Evolutionary conservation across 1,140 invertebrate species (phyloP).

Genomic region (Drosophila ogumai): DNA sequence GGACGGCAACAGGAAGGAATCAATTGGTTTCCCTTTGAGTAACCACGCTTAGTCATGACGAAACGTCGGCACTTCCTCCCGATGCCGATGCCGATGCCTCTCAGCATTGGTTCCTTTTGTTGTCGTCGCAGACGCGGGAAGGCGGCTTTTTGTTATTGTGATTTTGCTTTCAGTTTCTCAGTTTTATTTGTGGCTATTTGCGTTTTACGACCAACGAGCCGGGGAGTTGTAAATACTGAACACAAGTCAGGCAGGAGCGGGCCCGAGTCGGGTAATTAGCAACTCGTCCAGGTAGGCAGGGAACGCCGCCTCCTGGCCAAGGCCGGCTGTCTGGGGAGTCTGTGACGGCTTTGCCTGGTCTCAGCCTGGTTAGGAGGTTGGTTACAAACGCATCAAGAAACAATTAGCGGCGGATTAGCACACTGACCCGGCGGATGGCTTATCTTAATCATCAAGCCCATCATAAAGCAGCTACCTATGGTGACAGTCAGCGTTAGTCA

Average conservation of each 20-base stretch:
- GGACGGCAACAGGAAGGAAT: constrained; percentile 73
- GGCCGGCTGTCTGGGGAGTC: constrained; percentile 6
- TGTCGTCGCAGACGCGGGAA: constrained; percentile 34
- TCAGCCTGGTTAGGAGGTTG: constrained; percentile 26
- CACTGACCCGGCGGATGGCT: constrained; percentile 24
- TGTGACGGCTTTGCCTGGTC: neutral
- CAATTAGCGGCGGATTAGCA: constrained; percentile 75
- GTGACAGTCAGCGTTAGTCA: constrained; percentile 14
- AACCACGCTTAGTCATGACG: constrained; percentile 70
- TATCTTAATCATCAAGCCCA: constrained; percentile 40
- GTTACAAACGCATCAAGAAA: constrained; percentile 72
- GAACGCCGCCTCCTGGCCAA: constrained; percentile 26
- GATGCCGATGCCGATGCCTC: constrained; percentile 18
- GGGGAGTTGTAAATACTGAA: constrained; percentile 43
- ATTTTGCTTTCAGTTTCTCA: constrained; percentile 30
- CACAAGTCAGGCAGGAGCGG: constrained; percentile 56
- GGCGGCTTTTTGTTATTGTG: constrained; percentile 35
- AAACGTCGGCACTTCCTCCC: constrained; percentile 62
- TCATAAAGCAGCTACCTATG: constrained; percentile 12
- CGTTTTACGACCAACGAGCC: constrained; percentile 58
- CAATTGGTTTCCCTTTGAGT: constrained; percentile 73
- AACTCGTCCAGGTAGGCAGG: constrained; percentile 46
- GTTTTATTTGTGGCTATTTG: constrained; percentile 52
- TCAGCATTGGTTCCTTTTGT: constrained; percentile 67
- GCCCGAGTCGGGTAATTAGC: constrained; percentile 39